These are phyloP conservation scores for Masticophis lateralis DNA, from an alignment of 2,797 vertebrate genomes.

Conservation along the genomic window DNA sequence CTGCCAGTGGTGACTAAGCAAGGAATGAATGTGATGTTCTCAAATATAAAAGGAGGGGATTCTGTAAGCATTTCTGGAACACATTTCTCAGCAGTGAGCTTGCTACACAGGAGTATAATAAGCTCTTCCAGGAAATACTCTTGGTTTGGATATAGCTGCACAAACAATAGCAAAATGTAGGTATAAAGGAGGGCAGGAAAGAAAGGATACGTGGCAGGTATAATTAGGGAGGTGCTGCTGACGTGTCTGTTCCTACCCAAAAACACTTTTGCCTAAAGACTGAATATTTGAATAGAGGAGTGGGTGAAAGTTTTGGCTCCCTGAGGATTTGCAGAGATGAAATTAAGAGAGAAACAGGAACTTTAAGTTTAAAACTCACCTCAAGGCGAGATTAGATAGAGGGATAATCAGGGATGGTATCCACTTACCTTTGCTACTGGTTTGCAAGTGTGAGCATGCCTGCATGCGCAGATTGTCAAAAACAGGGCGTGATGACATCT, in stretches of 20 bases:
- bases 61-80: constrained; percentile 5
- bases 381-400: not conserved
- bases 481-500: too few relatives aligned
- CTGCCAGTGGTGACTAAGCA: constrained; percentile 26
- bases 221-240: not conserved
- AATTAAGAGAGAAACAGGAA: not conserved
- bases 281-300: not conserved
- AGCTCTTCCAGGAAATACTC: not conserved
- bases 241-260: not conserved
- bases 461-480: too few relatives aligned
- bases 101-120: constrained; percentile 1
- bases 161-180: not conserved
- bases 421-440: too few relatives aligned
- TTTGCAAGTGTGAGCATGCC: too few relatives aligned
- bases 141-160: not conserved
- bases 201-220: not conserved
- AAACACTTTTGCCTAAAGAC: not conserved
- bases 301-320: not conserved
- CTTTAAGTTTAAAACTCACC: not conserved
- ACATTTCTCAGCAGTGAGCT: constrained; percentile 12
- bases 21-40: constrained; percentile 1
- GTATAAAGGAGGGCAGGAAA: not conserved
- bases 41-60: not conserved
- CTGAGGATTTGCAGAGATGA: not conserved
- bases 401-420: not conserved